A percentile compares a stretch with the other conserved stretches of the same genome.
Conservation (phyloP, 2,797 vertebrate genomes). For the Cossypha polioptera region DNA sequence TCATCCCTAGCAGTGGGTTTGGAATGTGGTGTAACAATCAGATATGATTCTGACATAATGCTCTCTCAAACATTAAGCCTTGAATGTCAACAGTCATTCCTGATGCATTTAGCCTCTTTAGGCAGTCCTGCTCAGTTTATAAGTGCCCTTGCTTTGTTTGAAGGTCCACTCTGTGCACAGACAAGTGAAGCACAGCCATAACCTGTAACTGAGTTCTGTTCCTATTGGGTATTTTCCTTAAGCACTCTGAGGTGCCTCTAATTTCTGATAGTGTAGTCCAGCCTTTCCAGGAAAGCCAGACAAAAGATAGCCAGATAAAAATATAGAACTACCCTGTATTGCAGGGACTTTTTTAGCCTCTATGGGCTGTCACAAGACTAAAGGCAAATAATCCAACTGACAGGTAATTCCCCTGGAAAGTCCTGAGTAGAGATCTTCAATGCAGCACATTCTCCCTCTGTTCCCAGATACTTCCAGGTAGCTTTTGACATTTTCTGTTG, state of each 20-base stretch:
- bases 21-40: not conserved
- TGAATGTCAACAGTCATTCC: not conserved
- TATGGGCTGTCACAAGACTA: not conserved
- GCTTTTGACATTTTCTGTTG: not conserved
- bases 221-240: not conserved
- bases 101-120: not conserved
- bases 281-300: not conserved
- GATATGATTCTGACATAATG: not conserved
- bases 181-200: not conserved
- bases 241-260: not conserved
- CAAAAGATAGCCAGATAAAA: not conserved
- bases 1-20: not conserved
- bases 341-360: not conserved
- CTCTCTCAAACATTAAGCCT: not conserved
- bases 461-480: not conserved
- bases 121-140: not conserved
- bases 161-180: not conserved
- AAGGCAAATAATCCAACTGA: not conserved
- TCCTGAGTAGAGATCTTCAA: not conserved
- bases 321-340: not conserved
- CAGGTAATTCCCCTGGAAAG: not conserved
- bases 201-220: not conserved
- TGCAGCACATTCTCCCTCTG: not conserved
- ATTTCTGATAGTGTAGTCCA: not conserved
- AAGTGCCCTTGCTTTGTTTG: not conserved